These are phyloP conservation scores for Tanypteryx hageni DNA, from an alignment of 2,888 invertebrate species.

Conservation along the genomic window DNA sequence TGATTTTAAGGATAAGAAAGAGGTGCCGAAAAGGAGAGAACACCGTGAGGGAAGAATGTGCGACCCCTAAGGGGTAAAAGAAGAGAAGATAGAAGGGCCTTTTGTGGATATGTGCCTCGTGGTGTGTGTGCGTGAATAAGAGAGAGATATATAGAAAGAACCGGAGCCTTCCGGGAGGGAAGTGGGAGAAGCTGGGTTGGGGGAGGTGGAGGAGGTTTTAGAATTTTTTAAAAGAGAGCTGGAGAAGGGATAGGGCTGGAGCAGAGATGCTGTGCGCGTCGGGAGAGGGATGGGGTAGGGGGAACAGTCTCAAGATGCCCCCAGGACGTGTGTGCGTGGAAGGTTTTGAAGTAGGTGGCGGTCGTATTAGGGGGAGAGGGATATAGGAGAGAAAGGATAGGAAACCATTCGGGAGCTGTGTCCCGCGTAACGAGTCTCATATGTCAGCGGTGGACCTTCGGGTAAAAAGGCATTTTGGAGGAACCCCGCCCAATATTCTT, in stretches of 20 bases:
- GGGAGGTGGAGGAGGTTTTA: not conserved
- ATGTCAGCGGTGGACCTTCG: not conserved
- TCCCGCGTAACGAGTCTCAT: not conserved
- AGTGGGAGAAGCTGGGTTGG: not conserved
- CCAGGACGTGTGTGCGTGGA: not conserved
- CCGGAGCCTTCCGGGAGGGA: not conserved
- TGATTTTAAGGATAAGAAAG: not conserved
- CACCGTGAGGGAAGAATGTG: not conserved
- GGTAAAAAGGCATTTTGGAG: constrained; percentile 12
- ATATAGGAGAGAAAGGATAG: not conserved
- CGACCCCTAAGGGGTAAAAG: not conserved
- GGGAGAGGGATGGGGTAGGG: not conserved
- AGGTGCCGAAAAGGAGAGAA: not conserved
- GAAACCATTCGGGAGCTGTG: constrained; percentile 24
- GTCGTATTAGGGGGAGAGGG: not conserved
- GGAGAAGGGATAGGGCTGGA: not conserved
- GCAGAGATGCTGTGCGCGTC: not conserved
- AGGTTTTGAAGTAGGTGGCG: not conserved
- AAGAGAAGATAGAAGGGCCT: not conserved
- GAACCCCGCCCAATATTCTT: not conserved
- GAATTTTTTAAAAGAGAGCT: no score
- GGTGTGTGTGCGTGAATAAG: not conserved
- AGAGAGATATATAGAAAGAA: not conserved
- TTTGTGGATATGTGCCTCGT: not conserved
- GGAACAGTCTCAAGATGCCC: not conserved